Evolutionary conservation across 2,888 invertebrate species (phyloP).

Genomic region (Ophraella communa): DNA sequence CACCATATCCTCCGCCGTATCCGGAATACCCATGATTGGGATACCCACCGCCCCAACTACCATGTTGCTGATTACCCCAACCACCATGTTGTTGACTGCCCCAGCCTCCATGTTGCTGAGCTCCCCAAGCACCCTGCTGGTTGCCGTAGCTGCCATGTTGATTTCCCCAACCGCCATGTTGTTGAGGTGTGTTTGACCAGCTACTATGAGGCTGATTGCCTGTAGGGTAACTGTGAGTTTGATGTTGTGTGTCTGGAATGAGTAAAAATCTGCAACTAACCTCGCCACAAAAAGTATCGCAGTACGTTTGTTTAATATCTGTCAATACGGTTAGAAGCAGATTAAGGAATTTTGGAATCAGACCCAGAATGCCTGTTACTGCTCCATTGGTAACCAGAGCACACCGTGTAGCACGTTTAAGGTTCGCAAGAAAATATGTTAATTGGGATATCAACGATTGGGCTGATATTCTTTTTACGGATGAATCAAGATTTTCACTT

Average conservation of each 20-base stretch:
- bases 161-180: slow-evolving; percentile 4
- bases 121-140: slow-evolving; percentile 3
- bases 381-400: too few relatives aligned
- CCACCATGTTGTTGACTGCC: slow-evolving; percentile 11
- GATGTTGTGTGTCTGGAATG: neutral
- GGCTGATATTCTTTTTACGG: too few relatives aligned
- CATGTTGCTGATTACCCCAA: slow-evolving; percentile 16
- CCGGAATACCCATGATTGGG: slow-evolving; percentile 26
- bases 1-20: slow-evolving; percentile 27
- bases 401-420: too few relatives aligned
- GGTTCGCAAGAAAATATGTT: too few relatives aligned
- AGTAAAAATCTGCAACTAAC: neutral
- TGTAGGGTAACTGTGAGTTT: slow-evolving; percentile 23
- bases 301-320: too few relatives aligned
- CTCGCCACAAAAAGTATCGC: too few relatives aligned
- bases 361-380: neutral
- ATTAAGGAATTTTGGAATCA: neutral
- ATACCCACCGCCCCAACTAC: slow-evolving; percentile 19
- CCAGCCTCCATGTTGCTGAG: slow-evolving; percentile 15
- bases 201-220: slow-evolving; percentile 24
- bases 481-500: too few relatives aligned
- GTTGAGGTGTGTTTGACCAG: slow-evolving; percentile 14
- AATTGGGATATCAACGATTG: too few relatives aligned
- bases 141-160: slow-evolving; percentile 10
- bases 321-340: too few relatives aligned